These are phyloP conservation scores for Rhipidura dahli DNA, from an alignment of 2,113 vertebrate genomes.

Conservation along the genomic window DNA sequence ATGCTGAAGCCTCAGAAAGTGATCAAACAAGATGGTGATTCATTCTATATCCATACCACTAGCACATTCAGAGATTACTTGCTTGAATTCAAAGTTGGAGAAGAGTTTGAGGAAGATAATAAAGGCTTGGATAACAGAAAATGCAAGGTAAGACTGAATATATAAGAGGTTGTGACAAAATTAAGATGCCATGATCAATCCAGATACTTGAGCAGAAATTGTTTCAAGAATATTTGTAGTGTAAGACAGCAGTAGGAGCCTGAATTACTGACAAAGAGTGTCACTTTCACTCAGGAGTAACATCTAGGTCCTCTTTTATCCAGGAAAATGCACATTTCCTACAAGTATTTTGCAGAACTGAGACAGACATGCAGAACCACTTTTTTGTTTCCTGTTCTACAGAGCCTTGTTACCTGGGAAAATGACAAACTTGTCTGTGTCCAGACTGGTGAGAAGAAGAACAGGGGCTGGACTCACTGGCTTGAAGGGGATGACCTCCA, in stretches of 20 bases:
- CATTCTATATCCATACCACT: slow-evolving; percentile 77
- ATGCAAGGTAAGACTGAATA: slow-evolving; percentile 75
- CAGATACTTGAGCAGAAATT: background rate
- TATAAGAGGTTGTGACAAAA: background rate
- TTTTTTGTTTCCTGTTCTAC: background rate
- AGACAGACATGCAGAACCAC: background rate
- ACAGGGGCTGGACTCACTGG: slow-evolving; percentile 89
- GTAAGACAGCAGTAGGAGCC: background rate
- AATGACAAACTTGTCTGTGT: slow-evolving; percentile 82
- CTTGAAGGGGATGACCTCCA: slow-evolving; percentile 82
- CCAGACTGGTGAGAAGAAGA: slow-evolving; percentile 85
- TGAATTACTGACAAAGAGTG: background rate
- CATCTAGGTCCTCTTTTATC: background rate
- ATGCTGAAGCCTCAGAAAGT: slow-evolving; percentile 83
- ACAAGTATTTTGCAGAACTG: background rate
- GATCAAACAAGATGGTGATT: slow-evolving; percentile 78
- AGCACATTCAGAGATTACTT: slow-evolving; percentile 81
- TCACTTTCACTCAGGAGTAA: background rate
- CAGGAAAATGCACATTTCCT: background rate
- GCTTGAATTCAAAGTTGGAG: slow-evolving; percentile 77
- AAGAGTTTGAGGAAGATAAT: slow-evolving; percentile 88
- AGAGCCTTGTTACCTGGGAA: slow-evolving; percentile 85
- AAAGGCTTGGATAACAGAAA: slow-evolving; percentile 85
- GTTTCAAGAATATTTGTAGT: background rate
- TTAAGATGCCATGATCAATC: background rate